phyloP scores from a whole-genome alignment of 2,888 invertebrate species.

The Hydrotaea cyrtoneurina region DNA sequence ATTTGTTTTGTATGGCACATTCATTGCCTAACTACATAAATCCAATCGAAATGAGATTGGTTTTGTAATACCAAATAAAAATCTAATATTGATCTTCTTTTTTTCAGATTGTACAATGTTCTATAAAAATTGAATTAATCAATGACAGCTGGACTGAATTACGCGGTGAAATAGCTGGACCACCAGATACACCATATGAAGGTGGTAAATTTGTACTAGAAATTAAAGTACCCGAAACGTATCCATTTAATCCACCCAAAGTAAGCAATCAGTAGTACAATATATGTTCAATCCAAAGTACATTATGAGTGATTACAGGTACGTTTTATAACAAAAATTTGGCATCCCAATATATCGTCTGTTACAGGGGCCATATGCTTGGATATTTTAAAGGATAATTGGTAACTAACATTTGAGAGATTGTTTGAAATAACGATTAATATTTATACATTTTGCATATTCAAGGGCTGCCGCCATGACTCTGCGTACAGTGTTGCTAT shows the following conservation, averaged over 20 bases:
- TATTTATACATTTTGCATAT: conserved; percentile 45
- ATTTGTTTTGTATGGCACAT: too few species aligned
- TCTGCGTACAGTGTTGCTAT: conserved; percentile 95
- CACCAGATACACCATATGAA: conserved; percentile 99
- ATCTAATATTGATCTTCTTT: too few species aligned
- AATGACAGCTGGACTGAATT: conserved; percentile 96
- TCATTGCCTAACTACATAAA: too few species aligned
- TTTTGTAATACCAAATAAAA: too few species aligned
- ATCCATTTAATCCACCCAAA: conserved; percentile 99
- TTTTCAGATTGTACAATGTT: conserved; percentile 90
- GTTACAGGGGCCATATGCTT: conserved; percentile 99
- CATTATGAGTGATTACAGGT: conserved; percentile 83
- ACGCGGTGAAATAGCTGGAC: conserved; percentile 97
- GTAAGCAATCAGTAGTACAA: conserved; percentile 82
- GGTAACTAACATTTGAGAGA: conserved; percentile 78
- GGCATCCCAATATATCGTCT: conserved; percentile 99
- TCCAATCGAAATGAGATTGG: too few species aligned
- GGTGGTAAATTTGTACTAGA: conserved; percentile 96
- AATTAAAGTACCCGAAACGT: conserved; percentile 98
- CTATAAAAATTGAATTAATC: conserved; percentile 93
- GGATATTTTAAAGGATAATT: conserved; percentile 98
- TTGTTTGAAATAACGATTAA: neutral
- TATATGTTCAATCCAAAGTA: neutral
- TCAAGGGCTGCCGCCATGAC: conserved; percentile 98
- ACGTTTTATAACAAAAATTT: conserved; percentile 97